Base-by-base conservation (phyloP, 1,140 invertebrate species). In the Tetraneura akinire region DNA sequence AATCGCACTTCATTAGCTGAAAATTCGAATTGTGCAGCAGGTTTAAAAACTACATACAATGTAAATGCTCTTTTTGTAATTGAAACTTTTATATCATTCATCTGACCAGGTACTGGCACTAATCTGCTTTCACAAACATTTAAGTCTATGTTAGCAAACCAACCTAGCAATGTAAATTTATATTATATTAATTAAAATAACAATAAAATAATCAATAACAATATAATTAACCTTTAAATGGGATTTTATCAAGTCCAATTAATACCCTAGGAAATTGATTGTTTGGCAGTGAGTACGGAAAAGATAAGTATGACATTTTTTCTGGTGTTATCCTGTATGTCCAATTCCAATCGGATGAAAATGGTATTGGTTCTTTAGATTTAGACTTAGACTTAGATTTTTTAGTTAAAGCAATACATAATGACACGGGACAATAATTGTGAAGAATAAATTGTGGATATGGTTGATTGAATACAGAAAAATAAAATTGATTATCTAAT, bases 371-470 rank as follows among this genome's bases (percentile, higher is more conserved):
- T 8, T 78, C 74, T 78, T 78, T 78, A 42, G 21, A 45, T 62
- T 78, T 78, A 11, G 32, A 55, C 57, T 76, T 76, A 26, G 49
- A 32, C 13, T 76, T 76, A 18, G 49, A 42, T 62, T 62, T 74
- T 53, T 74, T 78, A 26, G 37, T 18, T 45, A 60, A 18, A 3
- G 80, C 23, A 80, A 80, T 32, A 49, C 8, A 73, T n/a, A 81
- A 80, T 53, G 81, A 57, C 9, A 87, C 86, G 8, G 84, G 81
- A 55, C 87, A 88, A 5, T 84, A 83, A 82, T 90, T 90, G 81
- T 89, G 86, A 32, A 90, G 85, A 9, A 87, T 82, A 18, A 90
- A 81, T 81, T 89, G 88, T 23, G 91, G 91, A 84, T 88, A 86
- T 14, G 86, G 82, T 83, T 92, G 90, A 62, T 85, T 83, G 82